Conservation (phyloP, 2,888 invertebrate species). For the Acanthoscelides obtectus region DNA sequence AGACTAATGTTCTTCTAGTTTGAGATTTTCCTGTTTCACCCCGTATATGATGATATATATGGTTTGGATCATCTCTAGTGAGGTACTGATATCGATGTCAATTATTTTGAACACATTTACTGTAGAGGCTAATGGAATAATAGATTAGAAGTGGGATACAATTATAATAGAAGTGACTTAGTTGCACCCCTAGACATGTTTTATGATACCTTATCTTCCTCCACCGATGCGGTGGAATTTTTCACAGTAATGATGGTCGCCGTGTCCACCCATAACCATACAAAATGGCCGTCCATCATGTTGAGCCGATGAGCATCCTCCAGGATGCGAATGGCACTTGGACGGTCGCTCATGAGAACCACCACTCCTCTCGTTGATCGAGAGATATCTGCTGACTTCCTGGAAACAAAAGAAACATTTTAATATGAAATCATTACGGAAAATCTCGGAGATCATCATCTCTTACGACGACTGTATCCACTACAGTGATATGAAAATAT, state of each 20-base stretch:
- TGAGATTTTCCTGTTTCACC: slow-evolving; percentile 4
- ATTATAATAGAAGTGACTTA: no score
- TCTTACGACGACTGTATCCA: no score
- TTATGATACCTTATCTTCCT: slow-evolving; percentile 9
- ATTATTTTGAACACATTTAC: no score
- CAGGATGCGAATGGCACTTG: slow-evolving; percentile 66
- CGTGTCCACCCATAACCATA: slow-evolving; percentile 80
- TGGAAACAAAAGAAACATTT: slow-evolving; percentile 35
- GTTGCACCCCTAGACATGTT: no score
- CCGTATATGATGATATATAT: no score
- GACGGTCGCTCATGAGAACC: slow-evolving; percentile 69
- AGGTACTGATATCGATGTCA: no score
- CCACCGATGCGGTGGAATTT: slow-evolving; percentile 43
- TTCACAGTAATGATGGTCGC: slow-evolving; percentile 52
- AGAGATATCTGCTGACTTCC: slow-evolving; percentile 65
- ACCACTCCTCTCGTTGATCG: slow-evolving; percentile 71
- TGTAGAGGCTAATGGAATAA: no score
- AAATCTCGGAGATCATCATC: not conserved
- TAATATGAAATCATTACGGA: not conserved
- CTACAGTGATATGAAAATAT: no score
- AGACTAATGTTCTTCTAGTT: not conserved
- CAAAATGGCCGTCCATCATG: slow-evolving; percentile 80
- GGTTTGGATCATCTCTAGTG: no score
- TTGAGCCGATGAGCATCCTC: slow-evolving; percentile 71
- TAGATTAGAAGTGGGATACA: no score